phyloP scores from a whole-genome alignment of 2,888 invertebrate genomes.

The Caenorhabditis sp. region DNA sequence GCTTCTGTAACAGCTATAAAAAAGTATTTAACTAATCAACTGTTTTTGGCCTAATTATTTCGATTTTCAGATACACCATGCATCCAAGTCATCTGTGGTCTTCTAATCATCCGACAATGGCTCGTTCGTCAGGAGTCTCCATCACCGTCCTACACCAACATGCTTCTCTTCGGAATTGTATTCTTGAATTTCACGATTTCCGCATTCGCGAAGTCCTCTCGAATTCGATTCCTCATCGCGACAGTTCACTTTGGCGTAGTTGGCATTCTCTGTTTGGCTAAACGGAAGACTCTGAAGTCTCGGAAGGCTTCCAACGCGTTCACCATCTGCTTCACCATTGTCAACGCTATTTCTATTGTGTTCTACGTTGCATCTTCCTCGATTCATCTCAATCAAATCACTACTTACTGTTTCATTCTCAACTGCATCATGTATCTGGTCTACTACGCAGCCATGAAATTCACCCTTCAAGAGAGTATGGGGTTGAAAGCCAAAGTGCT shows the following conservation, averaged over 20 bases:
- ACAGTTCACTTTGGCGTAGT: constrained; percentile 8
- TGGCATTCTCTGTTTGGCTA: constrained; percentile 10
- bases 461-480: constrained; percentile 16
- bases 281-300: constrained; percentile 5
- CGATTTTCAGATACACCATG: constrained; percentile 56
- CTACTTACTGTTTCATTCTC: constrained; percentile 46
- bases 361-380: constrained; percentile 12
- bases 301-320: constrained; percentile 3
- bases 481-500: not conserved
- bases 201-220: constrained; percentile 14
- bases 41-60: too few species aligned
- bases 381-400: constrained; percentile 54
- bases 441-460: constrained; percentile 53
- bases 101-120: constrained; percentile 60
- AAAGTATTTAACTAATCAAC: too few species aligned
- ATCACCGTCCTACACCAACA: constrained; percentile 47
- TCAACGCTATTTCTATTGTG: not conserved
- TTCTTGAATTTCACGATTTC: constrained; percentile 47
- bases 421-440: constrained; percentile 45
- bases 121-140: constrained; percentile 47
- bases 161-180: constrained; percentile 41
- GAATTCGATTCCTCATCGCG: constrained; percentile 33
- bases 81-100: constrained; percentile 58
- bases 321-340: not conserved
- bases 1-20: too few species aligned